Conservation (phyloP, 1,140 invertebrate species). For the Drosophila ogumai region DNA sequence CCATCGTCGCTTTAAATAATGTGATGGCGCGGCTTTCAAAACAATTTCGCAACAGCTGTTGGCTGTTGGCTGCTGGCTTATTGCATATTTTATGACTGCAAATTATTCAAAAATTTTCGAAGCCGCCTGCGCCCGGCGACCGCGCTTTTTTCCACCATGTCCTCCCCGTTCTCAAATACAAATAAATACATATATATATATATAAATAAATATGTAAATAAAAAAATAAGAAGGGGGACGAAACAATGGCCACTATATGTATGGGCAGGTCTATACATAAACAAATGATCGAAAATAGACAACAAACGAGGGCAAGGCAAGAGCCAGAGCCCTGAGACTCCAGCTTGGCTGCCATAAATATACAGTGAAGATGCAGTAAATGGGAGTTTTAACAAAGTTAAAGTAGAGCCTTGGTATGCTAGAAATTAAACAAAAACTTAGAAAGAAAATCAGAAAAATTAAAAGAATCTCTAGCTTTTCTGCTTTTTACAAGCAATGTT, state of each 20-base stretch:
- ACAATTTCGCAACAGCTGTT: conserved; percentile 85
- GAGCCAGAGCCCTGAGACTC: background rate
- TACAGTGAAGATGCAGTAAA: conserved; percentile 8
- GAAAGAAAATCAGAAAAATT: too few relatives aligned
- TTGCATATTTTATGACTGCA: conserved; percentile 85
- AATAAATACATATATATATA: conserved; percentile 42
- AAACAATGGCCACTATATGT: conserved; percentile 26
- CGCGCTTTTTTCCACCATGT: conserved; percentile 36
- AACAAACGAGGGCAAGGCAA: conserved; percentile 35
- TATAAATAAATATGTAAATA: conserved; percentile 49
- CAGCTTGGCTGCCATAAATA: conserved; percentile 27
- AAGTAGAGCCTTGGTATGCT: background rate
- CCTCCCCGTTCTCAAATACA: conserved; percentile 33
- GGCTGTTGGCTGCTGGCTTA: conserved; percentile 72
- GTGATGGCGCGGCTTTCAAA: conserved; percentile 85
- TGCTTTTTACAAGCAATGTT: too few relatives aligned
- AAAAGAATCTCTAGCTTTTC: too few relatives aligned
- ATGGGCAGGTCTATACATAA: conserved; percentile 44
- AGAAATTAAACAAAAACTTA: background rate
- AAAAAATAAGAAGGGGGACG: background rate
- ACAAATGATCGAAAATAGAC: conserved; percentile 80
- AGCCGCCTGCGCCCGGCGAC: conserved; percentile 57
- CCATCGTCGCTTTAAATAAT: conserved; percentile 82
- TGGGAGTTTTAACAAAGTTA: background rate
- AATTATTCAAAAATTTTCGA: conserved; percentile 85